Percentiles rank a stretch among this genome's conserved stretches.
Evolutionary conservation across 2,888 invertebrate species (phyloP).

Genomic region (Drepanosiphum platanoidis): DNA sequence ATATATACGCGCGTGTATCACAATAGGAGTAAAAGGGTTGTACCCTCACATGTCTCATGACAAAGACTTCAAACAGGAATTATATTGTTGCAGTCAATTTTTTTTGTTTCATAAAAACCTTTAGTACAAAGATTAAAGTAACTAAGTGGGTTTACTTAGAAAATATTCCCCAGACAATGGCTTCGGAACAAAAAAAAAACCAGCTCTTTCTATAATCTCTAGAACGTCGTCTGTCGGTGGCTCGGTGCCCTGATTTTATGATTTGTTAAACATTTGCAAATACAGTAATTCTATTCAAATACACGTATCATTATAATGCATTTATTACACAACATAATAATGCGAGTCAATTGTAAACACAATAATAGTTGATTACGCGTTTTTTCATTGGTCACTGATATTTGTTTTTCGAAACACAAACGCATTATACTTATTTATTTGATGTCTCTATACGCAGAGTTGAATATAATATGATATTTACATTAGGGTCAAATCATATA

Average conservation of each 20-base stretch:
- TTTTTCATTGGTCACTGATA: not conserved
- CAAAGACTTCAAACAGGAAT: conserved; percentile 60
- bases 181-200: not conserved
- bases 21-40: conserved; percentile 58
- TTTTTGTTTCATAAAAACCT: conserved; percentile 25
- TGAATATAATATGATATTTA: no score
- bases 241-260: conserved; percentile 35
- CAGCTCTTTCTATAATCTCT: conserved; percentile 14
- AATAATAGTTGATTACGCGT: not conserved
- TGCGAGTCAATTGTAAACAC: not conserved
- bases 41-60: conserved; percentile 40
- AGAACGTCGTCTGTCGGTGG: conserved; percentile 28
- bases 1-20: not conserved
- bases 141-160: conserved; percentile 57
- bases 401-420: conserved; percentile 16
- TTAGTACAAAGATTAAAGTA: conserved; percentile 46
- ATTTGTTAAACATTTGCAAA: conserved; percentile 50
- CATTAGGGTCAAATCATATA: no score
- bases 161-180: conserved; percentile 36
- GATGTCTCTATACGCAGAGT: no score
- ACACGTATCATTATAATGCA: conserved; percentile 30
- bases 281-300: conserved; percentile 52
- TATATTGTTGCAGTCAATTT: conserved; percentile 58
- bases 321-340: conserved; percentile 8
- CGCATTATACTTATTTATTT: not conserved